Percentiles rank a stretch among this genome's conserved stretches.
Conservation (phyloP, 1,140 invertebrate genomes). For the Cherax destructor region DNA sequence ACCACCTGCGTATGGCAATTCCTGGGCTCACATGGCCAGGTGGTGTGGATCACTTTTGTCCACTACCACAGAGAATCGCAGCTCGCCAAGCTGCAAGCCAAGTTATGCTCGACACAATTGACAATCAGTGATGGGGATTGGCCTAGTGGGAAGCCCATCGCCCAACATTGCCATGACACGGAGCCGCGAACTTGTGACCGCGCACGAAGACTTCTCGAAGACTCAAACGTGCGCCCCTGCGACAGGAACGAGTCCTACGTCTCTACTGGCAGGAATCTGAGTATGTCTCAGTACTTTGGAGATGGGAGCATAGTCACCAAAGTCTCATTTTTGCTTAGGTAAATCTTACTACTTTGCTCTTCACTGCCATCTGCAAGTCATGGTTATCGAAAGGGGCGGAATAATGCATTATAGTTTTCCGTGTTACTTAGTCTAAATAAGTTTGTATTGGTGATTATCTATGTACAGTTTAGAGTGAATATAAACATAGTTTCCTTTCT, state of each 20-base stretch:
- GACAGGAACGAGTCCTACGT: constrained; percentile 86
- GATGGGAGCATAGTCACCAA: constrained; percentile 88
- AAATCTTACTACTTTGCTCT: neutral
- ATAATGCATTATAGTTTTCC: no score
- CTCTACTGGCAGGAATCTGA: constrained; percentile 83
- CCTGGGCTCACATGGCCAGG: constrained; percentile 59
- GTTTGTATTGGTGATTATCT: no score
- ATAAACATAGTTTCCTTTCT: no score
- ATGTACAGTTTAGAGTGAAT: no score
- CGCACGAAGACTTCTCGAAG: constrained; percentile 77
- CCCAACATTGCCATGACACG: constrained; percentile 84
- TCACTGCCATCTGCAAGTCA: no score
- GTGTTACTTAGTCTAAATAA: no score
- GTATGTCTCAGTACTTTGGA: constrained; percentile 84
- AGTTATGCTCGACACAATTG: constrained; percentile 80
- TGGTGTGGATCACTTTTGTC: constrained; percentile 71
- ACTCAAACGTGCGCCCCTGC: constrained; percentile 84
- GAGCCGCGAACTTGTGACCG: constrained; percentile 86
- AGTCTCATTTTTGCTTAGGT: constrained; percentile 75
- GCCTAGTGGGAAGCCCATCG: constrained; percentile 76
- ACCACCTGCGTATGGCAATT: constrained; percentile 71
- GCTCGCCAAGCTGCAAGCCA: constrained; percentile 59
- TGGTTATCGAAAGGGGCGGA: no score
- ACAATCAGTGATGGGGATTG: constrained; percentile 78
- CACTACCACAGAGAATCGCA: constrained; percentile 73